These are phyloP conservation scores for Molanna angustata DNA, from an alignment of 2,888 invertebrate genomes.

Conservation along the genomic window DNA sequence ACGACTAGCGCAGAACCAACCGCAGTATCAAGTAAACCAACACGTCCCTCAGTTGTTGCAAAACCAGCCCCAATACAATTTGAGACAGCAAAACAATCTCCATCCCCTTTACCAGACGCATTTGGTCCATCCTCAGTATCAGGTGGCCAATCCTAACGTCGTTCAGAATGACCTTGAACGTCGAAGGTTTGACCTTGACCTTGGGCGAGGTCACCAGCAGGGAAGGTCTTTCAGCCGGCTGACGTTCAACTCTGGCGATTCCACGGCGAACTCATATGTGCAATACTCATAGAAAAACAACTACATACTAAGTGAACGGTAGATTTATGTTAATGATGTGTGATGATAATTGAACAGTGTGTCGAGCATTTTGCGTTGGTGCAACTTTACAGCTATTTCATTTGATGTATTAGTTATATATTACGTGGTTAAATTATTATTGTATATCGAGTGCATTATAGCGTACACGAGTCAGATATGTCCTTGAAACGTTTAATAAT, in stretches of 20 bases:
- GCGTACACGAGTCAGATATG: no score
- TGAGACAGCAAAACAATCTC: constrained; percentile 16
- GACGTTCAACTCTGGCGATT: constrained; percentile 35
- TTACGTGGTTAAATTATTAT: no score
- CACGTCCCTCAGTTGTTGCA: constrained; percentile 35
- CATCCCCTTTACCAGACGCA: constrained; percentile 25
- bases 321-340: constrained; percentile 26
- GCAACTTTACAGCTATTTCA: no score
- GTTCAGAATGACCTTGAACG: constrained; percentile 35
- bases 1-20: constrained; percentile 33
- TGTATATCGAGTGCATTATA: no score
- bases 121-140: constrained; percentile 24
- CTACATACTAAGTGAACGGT: constrained; percentile 22
- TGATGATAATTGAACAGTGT: no score
- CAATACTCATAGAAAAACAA: constrained; percentile 24
- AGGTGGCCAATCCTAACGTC: constrained; percentile 9
- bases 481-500: no score
- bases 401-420: no score
- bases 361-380: no score
- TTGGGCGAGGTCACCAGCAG: constrained; percentile 36
- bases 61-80: constrained; percentile 35
- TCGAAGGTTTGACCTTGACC: constrained; percentile 49
- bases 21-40: constrained; percentile 31
- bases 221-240: constrained; percentile 35
- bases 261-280: constrained; percentile 26